Conservation (phyloP, 1,140 invertebrate genomes). For the Tetramorium parvispinum region DNA sequence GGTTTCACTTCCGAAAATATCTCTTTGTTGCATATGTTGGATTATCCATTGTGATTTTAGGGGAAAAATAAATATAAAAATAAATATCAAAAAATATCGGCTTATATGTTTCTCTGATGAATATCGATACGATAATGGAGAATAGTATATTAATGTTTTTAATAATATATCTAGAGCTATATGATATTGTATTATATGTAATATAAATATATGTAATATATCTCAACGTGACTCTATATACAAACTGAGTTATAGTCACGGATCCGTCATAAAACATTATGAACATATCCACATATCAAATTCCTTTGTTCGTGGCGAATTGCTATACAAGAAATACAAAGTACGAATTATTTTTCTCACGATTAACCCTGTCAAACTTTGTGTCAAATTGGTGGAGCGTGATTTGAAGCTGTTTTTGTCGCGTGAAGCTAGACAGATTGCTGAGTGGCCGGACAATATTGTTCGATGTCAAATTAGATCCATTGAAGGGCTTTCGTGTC, state of each 20-base stretch:
- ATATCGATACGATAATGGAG: neutral
- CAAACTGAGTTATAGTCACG: conserved; percentile 24
- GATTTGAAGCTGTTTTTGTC: conserved; percentile 11
- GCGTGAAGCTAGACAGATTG: conserved; percentile 21
- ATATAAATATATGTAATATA: too few species aligned
- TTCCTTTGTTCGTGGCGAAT: neutral
- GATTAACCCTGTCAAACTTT: neutral
- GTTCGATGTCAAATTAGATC: conserved; percentile 19
- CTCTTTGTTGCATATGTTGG: neutral
- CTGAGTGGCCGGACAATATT: neutral
- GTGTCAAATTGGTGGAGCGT: conserved; percentile 5
- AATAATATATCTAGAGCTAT: neutral
- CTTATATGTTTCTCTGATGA: neutral
- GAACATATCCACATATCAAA: conserved; percentile 15
- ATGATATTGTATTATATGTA: neutral
- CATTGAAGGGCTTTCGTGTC: neutral
- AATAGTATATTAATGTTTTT: neutral
- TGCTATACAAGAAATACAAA: neutral
- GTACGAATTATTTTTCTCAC: conserved; percentile 8
- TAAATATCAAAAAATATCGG: neutral
- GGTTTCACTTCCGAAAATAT: neutral
- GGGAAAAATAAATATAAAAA: neutral
- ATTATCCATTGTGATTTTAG: neutral
- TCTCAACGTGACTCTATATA: neutral
- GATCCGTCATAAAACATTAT: conserved; percentile 28